Evolutionary conservation across 2,888 invertebrate species (phyloP), one percentile per base, ranked within the genome.

Genomic region (Rugalucina vietnamica): DNA sequence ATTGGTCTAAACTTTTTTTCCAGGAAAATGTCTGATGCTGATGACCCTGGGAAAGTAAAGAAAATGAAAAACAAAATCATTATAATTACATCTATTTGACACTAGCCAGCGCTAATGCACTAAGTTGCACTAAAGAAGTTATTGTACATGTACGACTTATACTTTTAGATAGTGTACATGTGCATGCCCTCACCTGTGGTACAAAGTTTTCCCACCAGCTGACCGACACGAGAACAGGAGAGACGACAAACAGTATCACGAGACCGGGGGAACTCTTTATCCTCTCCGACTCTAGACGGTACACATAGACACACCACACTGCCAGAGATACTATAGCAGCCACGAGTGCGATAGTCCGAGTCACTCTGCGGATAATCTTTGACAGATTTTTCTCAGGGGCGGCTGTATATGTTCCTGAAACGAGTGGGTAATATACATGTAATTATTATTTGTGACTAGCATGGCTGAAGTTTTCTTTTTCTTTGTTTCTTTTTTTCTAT

Each of bases 161-260:
- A 43, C 18, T 43, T 18, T 43, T 43, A 18, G 18, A 43, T 43
- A 43, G 18, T 18, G 43, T 43, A 43, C 18, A 43, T 12, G 10
- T 43, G 10, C 18, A 60, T 4, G 4, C 21, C 34, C 73, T 65
- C 71, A 84, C 86, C 86, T 81, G 84, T 12, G 87, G 87, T 0
- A 98, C 98, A 94, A 98, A 99, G 95, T 99, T 99, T 95, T 99
- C 99, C 99, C 99, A 99, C 98, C 98, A 99, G 37, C 98, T 98
- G 50, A 98, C 96, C 0, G 99, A 99, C 85, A 98, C 97, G 91
- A 98, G 96, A 77, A 98, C 95, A 49, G 98, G 96, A 0, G 98
- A 50, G 3, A 82, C 21, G 0, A 87, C 50, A 50, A 76, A 80
- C 24, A 87, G 43, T n/a, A 82, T 60, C 0, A 84, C 69, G 1